A percentile compares a stretch with the other conserved stretches of the same genome.
These are phyloP conservation scores for Drosophila burlai DNA, from an alignment of 1,140 invertebrate species.

Conservation along the genomic window DNA sequence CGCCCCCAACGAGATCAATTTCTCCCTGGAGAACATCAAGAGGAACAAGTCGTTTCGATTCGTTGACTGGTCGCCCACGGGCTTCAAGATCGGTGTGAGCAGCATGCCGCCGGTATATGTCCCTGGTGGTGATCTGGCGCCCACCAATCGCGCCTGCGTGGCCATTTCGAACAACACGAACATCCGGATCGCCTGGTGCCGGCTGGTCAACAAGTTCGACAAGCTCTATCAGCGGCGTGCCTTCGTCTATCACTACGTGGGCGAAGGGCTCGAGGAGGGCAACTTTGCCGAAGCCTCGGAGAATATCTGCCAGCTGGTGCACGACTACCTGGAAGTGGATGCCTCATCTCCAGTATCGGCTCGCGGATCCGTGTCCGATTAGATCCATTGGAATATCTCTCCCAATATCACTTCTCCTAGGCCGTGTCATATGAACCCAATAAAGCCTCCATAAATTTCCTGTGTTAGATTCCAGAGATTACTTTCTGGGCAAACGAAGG, in stretches of 20 bases:
- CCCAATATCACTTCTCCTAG: neutral
- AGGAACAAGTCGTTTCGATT: constrained; percentile 88
- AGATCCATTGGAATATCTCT: constrained; percentile 1
- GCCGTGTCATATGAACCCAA: constrained; percentile 1
- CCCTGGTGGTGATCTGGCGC: constrained; percentile 89
- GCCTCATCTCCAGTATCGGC: constrained; percentile 40
- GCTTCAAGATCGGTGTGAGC: constrained; percentile 89
- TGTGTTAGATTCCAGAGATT: neutral
- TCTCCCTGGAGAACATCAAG: constrained; percentile 89
- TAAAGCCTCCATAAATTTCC: constrained; percentile 31
- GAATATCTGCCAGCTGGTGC: constrained; percentile 88
- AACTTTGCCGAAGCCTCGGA: constrained; percentile 88
- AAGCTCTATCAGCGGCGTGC: constrained; percentile 73
- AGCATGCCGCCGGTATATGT: constrained; percentile 90
- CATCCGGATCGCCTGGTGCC: constrained; percentile 75
- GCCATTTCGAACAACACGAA: constrained; percentile 86
- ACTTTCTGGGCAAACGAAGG: neutral
- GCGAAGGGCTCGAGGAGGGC: constrained; percentile 90
- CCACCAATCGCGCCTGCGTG: constrained; percentile 86
- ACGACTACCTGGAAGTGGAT: constrained; percentile 87
- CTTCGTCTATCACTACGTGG: constrained; percentile 86
- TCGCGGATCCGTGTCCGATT: constrained; percentile 23
- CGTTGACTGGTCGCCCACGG: constrained; percentile 91
- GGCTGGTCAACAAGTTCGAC: constrained; percentile 76
- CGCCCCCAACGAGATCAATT: constrained; percentile 90